These are phyloP conservation scores for Arrhopalites spinosus DNA, from an alignment of 2,888 invertebrate genomes.

Conservation along the genomic window DNA sequence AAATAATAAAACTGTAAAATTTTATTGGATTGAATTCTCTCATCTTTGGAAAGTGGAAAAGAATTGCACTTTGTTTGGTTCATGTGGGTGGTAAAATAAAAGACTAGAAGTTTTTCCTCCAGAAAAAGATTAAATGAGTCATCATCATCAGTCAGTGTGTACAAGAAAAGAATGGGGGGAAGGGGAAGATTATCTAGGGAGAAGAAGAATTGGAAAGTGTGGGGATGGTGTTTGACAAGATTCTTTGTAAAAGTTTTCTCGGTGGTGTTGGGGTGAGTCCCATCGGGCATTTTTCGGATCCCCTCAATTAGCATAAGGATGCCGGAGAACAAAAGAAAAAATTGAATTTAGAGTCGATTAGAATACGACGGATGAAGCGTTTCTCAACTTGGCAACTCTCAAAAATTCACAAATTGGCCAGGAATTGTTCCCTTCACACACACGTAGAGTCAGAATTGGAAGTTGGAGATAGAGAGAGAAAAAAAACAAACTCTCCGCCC, in stretches of 20 bases:
- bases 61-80: too few relatives aligned
- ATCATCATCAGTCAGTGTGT: not conserved
- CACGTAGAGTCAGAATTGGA: not conserved
- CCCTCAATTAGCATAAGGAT: conserved; percentile 16
- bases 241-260: not conserved
- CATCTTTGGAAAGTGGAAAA: too few relatives aligned
- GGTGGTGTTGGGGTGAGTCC: too few relatives aligned
- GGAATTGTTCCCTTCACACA: conserved; percentile 18
- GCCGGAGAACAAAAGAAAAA: conserved; percentile 1
- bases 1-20: too few relatives aligned
- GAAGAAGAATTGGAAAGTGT: not conserved
- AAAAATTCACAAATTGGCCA: conserved; percentile 15
- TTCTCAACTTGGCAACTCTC: conserved; percentile 8
- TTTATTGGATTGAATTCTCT: too few relatives aligned
- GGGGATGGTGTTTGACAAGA: not conserved
- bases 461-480: not conserved
- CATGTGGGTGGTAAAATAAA: too few relatives aligned
- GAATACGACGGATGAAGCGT: not conserved
- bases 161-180: not conserved
- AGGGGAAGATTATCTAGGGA: not conserved
- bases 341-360: conserved; percentile 6
- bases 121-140: too few relatives aligned
- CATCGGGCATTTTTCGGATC: too few relatives aligned
- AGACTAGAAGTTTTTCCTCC: too few relatives aligned
- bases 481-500: too few relatives aligned